A percentile compares a stretch with the other conserved stretches of the same genome.
Conservation (phyloP, 53 echinoderm and acorn worm genomes). For the Holothuria scabra region DNA sequence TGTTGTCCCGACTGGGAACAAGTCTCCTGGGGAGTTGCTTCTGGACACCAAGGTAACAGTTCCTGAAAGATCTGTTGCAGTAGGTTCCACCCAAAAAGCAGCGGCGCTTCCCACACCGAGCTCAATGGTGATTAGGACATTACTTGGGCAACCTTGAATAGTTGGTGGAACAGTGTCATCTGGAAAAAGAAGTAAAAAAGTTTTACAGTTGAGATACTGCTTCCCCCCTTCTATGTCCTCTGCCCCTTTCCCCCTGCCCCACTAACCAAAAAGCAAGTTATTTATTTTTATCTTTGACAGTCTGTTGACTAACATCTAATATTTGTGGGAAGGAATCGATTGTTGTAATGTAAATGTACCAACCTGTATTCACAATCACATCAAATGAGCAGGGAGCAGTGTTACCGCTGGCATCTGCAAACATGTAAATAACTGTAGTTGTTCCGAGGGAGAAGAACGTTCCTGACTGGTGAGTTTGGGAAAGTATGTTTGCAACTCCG, state of each 20-base stretch:
- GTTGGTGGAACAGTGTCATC: slow-evolving; percentile 45
- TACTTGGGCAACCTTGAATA: not conserved
- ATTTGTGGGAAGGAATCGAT: not conserved
- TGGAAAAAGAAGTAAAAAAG: not conserved
- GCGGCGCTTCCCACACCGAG: not conserved
- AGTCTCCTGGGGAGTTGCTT: slow-evolving; percentile 7
- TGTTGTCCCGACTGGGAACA: slow-evolving; percentile 40
- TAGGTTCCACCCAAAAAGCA: not conserved
- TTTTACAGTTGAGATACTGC: too few relatives aligned
- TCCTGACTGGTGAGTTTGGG: slow-evolving; percentile 33
- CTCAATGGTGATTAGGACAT: not conserved
- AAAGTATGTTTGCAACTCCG: not conserved
- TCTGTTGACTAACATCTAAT: too few relatives aligned
- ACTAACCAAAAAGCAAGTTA: too few relatives aligned
- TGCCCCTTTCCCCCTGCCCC: too few relatives aligned
- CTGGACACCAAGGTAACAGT: too few relatives aligned
- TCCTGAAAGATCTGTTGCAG: not conserved
- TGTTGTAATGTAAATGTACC: not conserved
- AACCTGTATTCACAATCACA: slow-evolving; percentile 42
- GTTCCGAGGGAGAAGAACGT: slow-evolving; percentile 59
- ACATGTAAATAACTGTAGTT: slow-evolving; percentile 63
- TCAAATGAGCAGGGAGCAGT: slow-evolving; percentile 60
- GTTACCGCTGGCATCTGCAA: slow-evolving; percentile 74
- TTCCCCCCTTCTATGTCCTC: too few relatives aligned
- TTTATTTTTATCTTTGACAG: too few relatives aligned